Base-by-base conservation (phyloP, 2,888 invertebrate genomes). In the Chymomyza amoena region DNA sequence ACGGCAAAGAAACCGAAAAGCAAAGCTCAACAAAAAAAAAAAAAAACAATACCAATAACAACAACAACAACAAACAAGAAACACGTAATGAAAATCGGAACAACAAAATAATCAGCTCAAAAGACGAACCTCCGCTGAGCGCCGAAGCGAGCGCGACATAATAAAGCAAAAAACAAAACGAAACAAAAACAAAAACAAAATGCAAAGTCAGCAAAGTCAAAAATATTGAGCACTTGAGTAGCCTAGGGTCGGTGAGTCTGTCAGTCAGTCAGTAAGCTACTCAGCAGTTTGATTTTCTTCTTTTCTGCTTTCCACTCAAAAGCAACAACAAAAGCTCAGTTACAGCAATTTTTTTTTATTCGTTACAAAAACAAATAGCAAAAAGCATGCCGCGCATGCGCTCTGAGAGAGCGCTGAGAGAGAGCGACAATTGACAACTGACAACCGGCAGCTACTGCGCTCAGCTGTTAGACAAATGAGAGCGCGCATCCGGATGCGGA, bases 1-100 rank as follows among this genome's bases (percentile, higher is more conserved):
- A 71, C 70, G 71, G 68, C 61, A 68, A 67, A 69, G 56, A 50
- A 45, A 54, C 51, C 25, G 68, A 75, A 73, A n/a, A 70, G 70
- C 66, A 66, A 62, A 64, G 61, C 39, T 18, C n/a, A n/a, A n/a
- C n/a, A n/a, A n/a, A n/a, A n/a, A 63, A 59, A 63, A 39, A 39
- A 45, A 72, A 60, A 54, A 70, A 66, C 59, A 68, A 62, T 61
- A 65, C 54, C 61, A 72, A 75, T 65, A 61, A 61, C 57, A 66
- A 60, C 50, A 66, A n/a, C n/a, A n/a, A n/a, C n/a, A n/a, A 45
- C 73, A 73, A 70, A 64, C 66, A 1, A 9, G 76, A 76, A 77
- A 79, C 70, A 76, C 84, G 77, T 87, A 82, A 83, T 84, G 85
- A 75, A 87, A 87, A 83, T 85, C 87, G 87, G 87, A 87, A 86